Evolutionary conservation across 2,888 invertebrate species (phyloP).

Genomic region (Colostygia pectinataria): DNA sequence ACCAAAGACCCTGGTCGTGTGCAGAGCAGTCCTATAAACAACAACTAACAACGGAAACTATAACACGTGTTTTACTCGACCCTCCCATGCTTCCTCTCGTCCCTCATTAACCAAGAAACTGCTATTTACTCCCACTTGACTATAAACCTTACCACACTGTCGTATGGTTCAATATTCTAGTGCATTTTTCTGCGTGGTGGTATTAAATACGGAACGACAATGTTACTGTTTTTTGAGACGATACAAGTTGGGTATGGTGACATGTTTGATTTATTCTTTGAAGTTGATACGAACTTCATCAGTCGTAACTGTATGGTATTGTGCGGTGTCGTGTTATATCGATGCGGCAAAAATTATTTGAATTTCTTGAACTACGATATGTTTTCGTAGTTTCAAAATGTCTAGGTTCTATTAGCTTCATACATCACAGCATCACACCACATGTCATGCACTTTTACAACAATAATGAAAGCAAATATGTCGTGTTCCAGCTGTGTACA

Average conservation of each 20-base stretch:
- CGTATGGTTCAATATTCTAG: slow-evolving; percentile 18
- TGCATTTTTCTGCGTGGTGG: slow-evolving; percentile 1
- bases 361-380: too few species aligned
- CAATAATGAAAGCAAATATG: slow-evolving; percentile 1
- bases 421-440: not conserved
- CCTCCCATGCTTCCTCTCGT: slow-evolving; percentile 49
- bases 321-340: too few species aligned
- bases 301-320: slow-evolving; percentile 20
- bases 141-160: slow-evolving; percentile 18
- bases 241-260: slow-evolving; percentile 31
- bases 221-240: slow-evolving; percentile 36
- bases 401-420: not conserved
- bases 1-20: slow-evolving; percentile 22
- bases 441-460: slow-evolving; percentile 10
- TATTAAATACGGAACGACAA: slow-evolving; percentile 32
- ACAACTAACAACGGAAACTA: slow-evolving; percentile 57
- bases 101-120: slow-evolving; percentile 47
- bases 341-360: too few species aligned
- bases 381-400: too few species aligned
- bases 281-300: slow-evolving; percentile 31
- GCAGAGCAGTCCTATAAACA: slow-evolving; percentile 26
- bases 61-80: slow-evolving; percentile 60
- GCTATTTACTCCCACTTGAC: slow-evolving; percentile 1
- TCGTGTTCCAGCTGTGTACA: slow-evolving; percentile 9
- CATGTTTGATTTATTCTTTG: slow-evolving; percentile 41